These are phyloP conservation scores for Epinephelus lanceolatus DNA, from an alignment of 2,113 vertebrate genomes.

Conservation along the genomic window DNA sequence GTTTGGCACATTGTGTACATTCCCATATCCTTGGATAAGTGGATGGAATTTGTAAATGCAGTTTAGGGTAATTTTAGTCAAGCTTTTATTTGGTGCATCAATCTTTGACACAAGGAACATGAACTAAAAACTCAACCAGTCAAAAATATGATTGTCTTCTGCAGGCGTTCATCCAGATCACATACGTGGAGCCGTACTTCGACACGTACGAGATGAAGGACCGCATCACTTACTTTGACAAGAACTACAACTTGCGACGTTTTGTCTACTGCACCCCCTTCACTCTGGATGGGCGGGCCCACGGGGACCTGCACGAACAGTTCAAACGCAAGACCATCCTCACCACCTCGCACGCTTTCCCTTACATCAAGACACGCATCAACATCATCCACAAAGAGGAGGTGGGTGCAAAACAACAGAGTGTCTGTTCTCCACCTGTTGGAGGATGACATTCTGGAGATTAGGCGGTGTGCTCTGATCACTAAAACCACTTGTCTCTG, in stretches of 20 bases:
- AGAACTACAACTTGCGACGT: conserved; percentile 97
- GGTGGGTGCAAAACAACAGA: conserved; percentile 76
- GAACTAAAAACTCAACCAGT: background rate
- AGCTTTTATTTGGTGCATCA: background rate
- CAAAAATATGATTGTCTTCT: background rate
- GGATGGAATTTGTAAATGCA: background rate
- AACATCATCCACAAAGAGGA: conserved; percentile 99
- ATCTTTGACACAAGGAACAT: background rate
- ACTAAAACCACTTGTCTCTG: background rate
- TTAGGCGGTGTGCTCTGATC: background rate
- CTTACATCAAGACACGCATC: conserved; percentile 99
- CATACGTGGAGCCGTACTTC: conserved; percentile 97
- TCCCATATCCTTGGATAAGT: background rate
- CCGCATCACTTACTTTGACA: conserved; percentile 98
- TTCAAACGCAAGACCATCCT: conserved; percentile 98
- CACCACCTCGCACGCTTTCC: conserved; percentile 97
- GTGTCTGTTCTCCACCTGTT: background rate
- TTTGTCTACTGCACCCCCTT: conserved; percentile 99
- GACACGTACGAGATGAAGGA: conserved; percentile 99
- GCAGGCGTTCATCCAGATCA: conserved; percentile 98
- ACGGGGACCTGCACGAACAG: conserved; percentile 97
- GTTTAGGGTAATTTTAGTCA: background rate
- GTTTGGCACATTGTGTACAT: background rate
- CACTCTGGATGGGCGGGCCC: conserved; percentile 96
- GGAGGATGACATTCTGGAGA: background rate